Evolutionary conservation across 2,113 vertebrate genomes (phyloP), one percentile per base, ranked within the genome.

Genomic region (Neomonachus schauinslandi): DNA sequence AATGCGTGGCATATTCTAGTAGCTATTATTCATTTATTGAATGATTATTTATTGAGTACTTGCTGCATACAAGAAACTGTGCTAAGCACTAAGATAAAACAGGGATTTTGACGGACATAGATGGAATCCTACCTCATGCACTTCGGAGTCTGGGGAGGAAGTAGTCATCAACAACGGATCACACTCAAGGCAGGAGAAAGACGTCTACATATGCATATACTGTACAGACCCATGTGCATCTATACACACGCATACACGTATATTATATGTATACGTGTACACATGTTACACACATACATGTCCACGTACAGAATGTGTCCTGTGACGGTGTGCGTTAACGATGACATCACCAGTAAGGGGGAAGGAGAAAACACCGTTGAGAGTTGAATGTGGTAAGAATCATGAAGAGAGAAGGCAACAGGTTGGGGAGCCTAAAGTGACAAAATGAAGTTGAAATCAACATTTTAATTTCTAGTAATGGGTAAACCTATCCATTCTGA

Each of bases 181-280:
- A 1, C 42, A 36, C 22, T 2, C 19, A 13, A 7, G 42, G 16
- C 31, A 9, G n/a, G 36, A 88, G 33, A 87, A 96, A 80, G 76
- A 84, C n/a, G 74, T 8, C 22, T 18, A n/a, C 10, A 4, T 9
- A 0, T 2, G 57, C 3, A 2, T 26, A 0, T 76, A 28, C 13
- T 2, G 2, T 61, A 61, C 13, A 24, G 57, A 2, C 15, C 11
- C 24, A 4, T 4, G 4, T 42, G 31, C 51, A 31, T 21, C 4
- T 13, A 33, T 18, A 11, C 0, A 24, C 24, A 8, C 0, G 3
- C 13, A 33, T 49, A 12, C 24, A 8, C 6, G 4, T 36, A 15
- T 69, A 18, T 19, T 46, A 7, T 69, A n/a, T 4, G 15, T 67
- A 46, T 46, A 24, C 12, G 4, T 36, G 7, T 46, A 49, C 24